Evolutionary conservation across 2,113 vertebrate genomes (phyloP).

Genomic region (Crotalus viridis): DNA sequence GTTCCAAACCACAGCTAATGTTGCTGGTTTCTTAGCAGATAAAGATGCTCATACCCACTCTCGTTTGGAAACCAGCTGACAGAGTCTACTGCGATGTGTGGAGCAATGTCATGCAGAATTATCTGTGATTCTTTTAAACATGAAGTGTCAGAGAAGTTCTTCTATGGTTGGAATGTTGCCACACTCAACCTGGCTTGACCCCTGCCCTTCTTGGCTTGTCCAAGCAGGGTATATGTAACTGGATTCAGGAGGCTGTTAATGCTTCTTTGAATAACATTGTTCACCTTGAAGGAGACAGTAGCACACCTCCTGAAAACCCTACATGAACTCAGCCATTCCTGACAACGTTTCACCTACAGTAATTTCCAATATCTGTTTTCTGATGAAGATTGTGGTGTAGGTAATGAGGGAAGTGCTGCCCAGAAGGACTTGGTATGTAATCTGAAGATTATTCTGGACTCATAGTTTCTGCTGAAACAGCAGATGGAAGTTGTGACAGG

Average conservation of each 20-base stretch:
- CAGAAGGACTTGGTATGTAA: neutral
- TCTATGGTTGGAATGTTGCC: neutral
- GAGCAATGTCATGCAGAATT: neutral
- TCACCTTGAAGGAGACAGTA: neutral
- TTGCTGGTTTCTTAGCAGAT: neutral
- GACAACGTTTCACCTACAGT: neutral
- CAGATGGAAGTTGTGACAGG: neutral
- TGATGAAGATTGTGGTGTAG: neutral
- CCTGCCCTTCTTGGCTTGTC: neutral
- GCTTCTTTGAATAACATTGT: neutral
- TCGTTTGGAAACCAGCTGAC: neutral
- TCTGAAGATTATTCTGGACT: neutral
- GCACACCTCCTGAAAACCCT: neutral
- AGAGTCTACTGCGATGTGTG: neutral
- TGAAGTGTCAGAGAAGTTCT: neutral
- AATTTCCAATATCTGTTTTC: neutral
- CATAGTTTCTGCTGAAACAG: neutral
- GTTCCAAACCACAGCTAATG: neutral
- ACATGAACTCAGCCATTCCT: neutral
- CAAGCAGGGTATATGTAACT: neutral
- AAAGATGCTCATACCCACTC: neutral
- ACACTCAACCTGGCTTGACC: neutral
- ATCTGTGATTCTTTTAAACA: neutral
- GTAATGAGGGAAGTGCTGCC: neutral
- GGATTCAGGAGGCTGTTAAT: neutral